phyloP scores from a whole-genome alignment of 2,888 invertebrate species.

The Theodoxus fluviatilis region DNA sequence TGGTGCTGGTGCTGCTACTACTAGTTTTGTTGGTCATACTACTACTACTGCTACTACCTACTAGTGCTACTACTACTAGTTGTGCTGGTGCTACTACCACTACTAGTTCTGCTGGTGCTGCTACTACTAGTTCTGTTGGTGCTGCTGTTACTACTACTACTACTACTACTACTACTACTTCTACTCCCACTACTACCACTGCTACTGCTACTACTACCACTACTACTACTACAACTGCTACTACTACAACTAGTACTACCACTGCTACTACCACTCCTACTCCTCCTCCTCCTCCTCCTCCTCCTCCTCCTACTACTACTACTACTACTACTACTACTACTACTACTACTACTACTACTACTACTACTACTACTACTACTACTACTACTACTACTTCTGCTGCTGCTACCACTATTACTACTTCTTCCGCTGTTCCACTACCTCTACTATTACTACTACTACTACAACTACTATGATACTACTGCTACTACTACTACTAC shows the following conservation, averaged over 20 bases:
- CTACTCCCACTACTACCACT: not conserved
- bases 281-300: not conserved
- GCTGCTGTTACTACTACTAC: not conserved
- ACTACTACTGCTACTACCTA: slow-evolving; percentile 11
- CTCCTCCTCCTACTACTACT: not conserved
- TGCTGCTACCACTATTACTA: not conserved
- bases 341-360: not conserved
- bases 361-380: not conserved
- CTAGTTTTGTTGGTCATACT: not conserved
- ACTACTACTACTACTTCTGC: not conserved
- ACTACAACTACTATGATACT: not conserved
- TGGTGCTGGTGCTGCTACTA: not conserved
- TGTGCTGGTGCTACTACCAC: not conserved
- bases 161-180: not conserved
- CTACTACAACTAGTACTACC: slow-evolving; percentile 9
- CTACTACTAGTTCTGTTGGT: not conserved
- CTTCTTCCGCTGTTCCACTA: too few relatives aligned
- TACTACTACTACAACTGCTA: slow-evolving; percentile 7
- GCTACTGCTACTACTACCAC: not conserved
- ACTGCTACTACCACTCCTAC: slow-evolving; percentile 9
- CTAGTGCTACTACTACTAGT: not conserved
- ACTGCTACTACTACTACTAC: not conserved
- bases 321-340: not conserved
- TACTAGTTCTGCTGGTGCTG: not conserved
- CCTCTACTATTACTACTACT: not conserved